Evolutionary conservation across 2,888 invertebrate genomes (phyloP).

Genomic region (Galerucella calmariensis): DNA sequence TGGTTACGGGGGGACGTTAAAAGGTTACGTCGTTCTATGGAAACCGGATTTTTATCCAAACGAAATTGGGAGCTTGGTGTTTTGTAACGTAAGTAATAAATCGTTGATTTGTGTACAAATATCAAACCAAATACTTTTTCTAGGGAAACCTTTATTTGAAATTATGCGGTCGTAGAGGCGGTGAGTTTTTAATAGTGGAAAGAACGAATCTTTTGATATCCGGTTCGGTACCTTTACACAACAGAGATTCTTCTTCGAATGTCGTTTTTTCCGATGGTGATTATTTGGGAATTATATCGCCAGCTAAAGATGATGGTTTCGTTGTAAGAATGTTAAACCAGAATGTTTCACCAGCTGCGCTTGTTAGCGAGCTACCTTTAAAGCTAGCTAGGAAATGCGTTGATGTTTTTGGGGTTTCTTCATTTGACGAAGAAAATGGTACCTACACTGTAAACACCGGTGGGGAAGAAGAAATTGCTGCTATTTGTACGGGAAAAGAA

Average conservation of each 20-base stretch:
- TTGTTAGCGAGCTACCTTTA: constrained; percentile 75
- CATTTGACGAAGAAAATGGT: constrained; percentile 75
- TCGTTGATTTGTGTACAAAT: not conserved
- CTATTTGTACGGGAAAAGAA: constrained; percentile 88
- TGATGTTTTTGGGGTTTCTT: constrained; percentile 78
- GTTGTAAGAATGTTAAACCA: constrained; percentile 80
- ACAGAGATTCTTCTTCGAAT: constrained; percentile 66
- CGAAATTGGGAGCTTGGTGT: constrained; percentile 88
- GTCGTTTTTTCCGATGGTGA: constrained; percentile 83
- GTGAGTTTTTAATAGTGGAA: constrained; percentile 69
- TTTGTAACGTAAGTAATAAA: constrained; percentile 77
- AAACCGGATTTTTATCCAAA: constrained; percentile 85
- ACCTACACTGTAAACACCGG: constrained; percentile 59
- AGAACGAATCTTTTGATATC: constrained; percentile 68
- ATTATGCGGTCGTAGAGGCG: constrained; percentile 67
- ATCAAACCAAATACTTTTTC: constrained; percentile 49
- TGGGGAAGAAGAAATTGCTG: constrained; percentile 80
- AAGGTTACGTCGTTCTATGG: constrained; percentile 88
- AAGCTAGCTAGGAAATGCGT: constrained; percentile 84
- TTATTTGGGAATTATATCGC: constrained; percentile 80
- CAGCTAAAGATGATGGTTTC: constrained; percentile 85
- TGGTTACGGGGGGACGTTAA: constrained; percentile 92
- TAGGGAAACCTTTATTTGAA: constrained; percentile 87
- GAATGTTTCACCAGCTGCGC: constrained; percentile 68
- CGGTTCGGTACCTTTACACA: constrained; percentile 63